phyloP scores from a whole-genome alignment of 2,888 invertebrate genomes.

The Galerucella nymphaeae region DNA sequence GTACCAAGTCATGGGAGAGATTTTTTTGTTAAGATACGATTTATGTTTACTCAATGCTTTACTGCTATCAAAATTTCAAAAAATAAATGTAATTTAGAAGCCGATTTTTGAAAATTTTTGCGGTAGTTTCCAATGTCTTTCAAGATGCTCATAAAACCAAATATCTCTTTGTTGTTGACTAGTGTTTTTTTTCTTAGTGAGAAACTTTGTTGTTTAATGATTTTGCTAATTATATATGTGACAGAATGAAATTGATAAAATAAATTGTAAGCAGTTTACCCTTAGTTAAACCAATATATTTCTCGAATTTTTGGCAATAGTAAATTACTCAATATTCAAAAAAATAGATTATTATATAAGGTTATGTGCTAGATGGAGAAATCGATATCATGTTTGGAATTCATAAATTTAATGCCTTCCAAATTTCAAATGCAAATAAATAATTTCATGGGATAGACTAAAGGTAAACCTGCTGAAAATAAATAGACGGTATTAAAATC shows the following conservation, averaged over 20 bases:
- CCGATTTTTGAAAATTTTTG: too few relatives aligned
- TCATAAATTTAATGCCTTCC: background rate
- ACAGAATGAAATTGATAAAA: background rate
- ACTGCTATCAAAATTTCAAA: background rate
- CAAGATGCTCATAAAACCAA: background rate
- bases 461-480: background rate
- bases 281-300: too few relatives aligned
- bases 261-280: too few relatives aligned
- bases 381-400: too few relatives aligned
- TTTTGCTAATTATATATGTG: constrained; percentile 14
- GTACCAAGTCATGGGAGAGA: too few relatives aligned
- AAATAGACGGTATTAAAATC: background rate
- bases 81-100: too few relatives aligned
- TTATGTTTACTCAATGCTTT: background rate
- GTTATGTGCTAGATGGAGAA: too few relatives aligned
- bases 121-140: background rate
- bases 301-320: too few relatives aligned
- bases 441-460: background rate
- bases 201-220: constrained; percentile 17
- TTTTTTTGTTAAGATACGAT: too few relatives aligned
- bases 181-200: constrained; percentile 22
- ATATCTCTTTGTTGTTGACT: constrained; percentile 21
- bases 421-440: background rate
- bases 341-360: too few relatives aligned
- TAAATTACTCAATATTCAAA: too few relatives aligned